Conservation (phyloP, 2,888 invertebrate species). For the Hofmannophila pseudospretella region DNA sequence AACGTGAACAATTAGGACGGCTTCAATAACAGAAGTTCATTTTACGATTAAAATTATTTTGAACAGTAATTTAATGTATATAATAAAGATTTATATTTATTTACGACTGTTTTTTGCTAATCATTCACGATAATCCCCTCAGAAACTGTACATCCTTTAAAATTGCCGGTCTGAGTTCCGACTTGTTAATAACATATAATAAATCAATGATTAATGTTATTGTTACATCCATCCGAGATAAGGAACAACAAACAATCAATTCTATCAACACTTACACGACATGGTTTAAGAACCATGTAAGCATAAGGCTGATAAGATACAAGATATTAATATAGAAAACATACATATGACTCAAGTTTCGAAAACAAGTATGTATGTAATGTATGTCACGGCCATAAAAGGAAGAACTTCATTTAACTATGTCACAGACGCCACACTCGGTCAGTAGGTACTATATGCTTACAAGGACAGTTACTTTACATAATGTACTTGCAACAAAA, state of each 20-base stretch:
- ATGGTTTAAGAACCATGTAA: not conserved
- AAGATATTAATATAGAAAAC: not conserved
- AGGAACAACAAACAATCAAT: not conserved
- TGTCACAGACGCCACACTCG: not conserved
- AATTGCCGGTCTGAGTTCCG: too few relatives aligned
- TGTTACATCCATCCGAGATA: not conserved
- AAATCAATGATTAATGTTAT: slow-evolving; percentile 1
- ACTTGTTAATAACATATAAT: too few relatives aligned
- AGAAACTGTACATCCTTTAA: not conserved
- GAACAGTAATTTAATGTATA: slow-evolving; percentile 73
- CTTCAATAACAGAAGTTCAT: slow-evolving; percentile 71
- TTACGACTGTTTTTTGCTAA: slow-evolving; percentile 22
- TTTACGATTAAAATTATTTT: slow-evolving; percentile 58
- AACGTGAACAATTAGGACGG: slow-evolving; percentile 53
- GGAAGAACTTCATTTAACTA: slow-evolving; percentile 9
- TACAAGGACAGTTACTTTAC: too few relatives aligned
- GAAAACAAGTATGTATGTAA: not conserved
- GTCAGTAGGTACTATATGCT: not conserved
- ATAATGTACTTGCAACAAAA: not conserved
- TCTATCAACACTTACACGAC: not conserved
- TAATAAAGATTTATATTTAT: slow-evolving; percentile 75
- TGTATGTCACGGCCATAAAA: slow-evolving; percentile 16
- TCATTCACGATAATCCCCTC: not conserved
- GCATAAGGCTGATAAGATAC: not conserved
- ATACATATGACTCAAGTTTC: slow-evolving; percentile 6